Conservation (phyloP, 2,113 vertebrate genomes). For the Periophthalmus modestus region DNA sequence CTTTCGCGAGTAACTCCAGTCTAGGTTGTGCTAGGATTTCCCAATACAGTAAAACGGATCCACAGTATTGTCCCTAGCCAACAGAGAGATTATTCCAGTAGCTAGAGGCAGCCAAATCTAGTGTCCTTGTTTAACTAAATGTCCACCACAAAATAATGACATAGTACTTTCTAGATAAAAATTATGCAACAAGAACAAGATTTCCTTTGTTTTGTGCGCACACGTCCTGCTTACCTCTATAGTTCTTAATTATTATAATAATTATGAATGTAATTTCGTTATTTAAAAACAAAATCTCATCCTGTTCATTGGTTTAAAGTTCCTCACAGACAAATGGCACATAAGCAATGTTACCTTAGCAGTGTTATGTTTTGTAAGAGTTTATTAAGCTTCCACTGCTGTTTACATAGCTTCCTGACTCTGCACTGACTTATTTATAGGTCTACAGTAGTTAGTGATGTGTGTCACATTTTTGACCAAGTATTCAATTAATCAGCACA, state of each 20-base stretch:
- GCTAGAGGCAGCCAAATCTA: background rate
- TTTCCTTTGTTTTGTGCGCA: too few relatives aligned
- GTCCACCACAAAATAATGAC: slow-evolving; percentile 10
- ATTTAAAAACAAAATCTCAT: too few relatives aligned
- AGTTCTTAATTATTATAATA: too few relatives aligned
- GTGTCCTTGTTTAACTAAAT: background rate
- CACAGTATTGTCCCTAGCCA: slow-evolving; percentile 15
- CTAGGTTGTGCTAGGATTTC: background rate
- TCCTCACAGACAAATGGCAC: too few relatives aligned
- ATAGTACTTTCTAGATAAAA: background rate
- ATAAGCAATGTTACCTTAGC: too few relatives aligned
- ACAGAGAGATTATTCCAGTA: slow-evolving; percentile 55
- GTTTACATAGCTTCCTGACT: too few relatives aligned
- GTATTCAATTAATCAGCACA: background rate
- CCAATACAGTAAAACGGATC: background rate
- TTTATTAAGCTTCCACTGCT: too few relatives aligned
- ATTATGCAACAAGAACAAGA: background rate
- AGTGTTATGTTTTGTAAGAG: too few relatives aligned
- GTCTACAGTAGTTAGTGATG: too few relatives aligned
- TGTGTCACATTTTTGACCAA: background rate
- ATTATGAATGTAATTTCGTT: too few relatives aligned
- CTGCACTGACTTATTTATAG: too few relatives aligned
- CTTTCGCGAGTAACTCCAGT: background rate
- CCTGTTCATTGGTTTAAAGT: too few relatives aligned
- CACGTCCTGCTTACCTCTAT: background rate